Conservation (phyloP, 2,888 invertebrate genomes). For the Malacosoma neustria region DNA sequence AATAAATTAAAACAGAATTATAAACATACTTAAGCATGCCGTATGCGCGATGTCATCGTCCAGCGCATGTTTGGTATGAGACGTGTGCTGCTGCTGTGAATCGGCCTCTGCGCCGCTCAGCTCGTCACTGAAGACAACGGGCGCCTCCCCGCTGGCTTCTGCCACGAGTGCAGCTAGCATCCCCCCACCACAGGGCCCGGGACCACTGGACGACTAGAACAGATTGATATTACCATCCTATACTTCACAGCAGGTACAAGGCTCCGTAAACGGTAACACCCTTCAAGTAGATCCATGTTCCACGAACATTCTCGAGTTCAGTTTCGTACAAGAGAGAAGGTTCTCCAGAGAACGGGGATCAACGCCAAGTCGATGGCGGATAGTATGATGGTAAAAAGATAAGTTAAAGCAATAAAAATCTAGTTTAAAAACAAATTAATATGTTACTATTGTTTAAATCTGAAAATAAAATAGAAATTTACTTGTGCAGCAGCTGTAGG, state of each 20-base stretch:
- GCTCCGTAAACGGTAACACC: no score
- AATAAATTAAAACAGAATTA: no score
- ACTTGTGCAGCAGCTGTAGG: slow-evolving; percentile 77
- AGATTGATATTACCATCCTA: background rate
- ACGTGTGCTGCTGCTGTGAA: slow-evolving; percentile 64
- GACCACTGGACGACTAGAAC: slow-evolving; percentile 10
- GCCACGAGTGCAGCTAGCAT: slow-evolving; percentile 91
- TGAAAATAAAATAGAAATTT: slow-evolving; percentile 19
- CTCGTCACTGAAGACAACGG: slow-evolving; percentile 97
- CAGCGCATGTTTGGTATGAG: slow-evolving; percentile 84
- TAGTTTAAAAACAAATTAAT: background rate
- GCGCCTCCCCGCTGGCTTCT: slow-evolving; percentile 90
- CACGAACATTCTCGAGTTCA: no score
- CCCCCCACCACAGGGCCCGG: slow-evolving; percentile 70
- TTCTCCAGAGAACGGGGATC: no score
- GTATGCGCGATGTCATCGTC: slow-evolving; percentile 94
- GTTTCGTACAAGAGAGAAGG: no score
- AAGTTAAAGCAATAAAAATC: no score
- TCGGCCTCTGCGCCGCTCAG: slow-evolving; percentile 72
- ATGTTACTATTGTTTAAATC: no score
- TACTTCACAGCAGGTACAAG: no score
- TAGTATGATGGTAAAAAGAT: no score
- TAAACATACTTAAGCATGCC: slow-evolving; percentile 94
- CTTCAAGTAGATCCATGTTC: no score
- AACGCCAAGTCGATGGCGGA: no score